Evolutionary conservation across 2,113 vertebrate genomes (phyloP).

Genomic region (Bucco capensis): DNA sequence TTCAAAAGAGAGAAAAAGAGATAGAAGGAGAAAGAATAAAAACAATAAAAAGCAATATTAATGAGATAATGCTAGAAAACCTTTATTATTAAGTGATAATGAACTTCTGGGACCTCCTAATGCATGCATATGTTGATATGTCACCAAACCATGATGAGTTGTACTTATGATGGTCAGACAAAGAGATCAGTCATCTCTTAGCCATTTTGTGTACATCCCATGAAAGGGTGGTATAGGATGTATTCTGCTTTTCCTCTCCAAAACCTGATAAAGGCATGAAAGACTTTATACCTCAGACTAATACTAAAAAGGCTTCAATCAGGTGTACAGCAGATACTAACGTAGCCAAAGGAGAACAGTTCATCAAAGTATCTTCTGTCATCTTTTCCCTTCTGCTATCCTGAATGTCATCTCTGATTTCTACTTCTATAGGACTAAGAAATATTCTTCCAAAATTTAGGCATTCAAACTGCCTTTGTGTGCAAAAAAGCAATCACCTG

Average conservation of each 20-base stretch:
- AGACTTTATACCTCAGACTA: neutral
- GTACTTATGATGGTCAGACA: neutral
- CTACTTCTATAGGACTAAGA: neutral
- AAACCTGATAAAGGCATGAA: neutral
- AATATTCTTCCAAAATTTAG: neutral
- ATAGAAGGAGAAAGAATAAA: neutral
- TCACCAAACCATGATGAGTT: neutral
- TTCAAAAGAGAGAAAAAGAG: neutral
- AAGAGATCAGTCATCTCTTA: neutral
- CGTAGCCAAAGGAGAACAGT: neutral
- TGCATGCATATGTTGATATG: neutral
- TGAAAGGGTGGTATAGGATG: neutral
- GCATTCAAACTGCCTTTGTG: neutral
- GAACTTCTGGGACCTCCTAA: neutral
- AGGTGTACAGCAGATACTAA: neutral
- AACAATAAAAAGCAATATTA: neutral
- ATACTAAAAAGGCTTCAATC: neutral
- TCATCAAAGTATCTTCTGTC: neutral
- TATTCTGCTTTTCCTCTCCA: neutral
- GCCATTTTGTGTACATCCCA: neutral
- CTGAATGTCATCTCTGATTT: neutral
- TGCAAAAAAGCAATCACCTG: neutral
- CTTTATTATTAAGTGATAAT: neutral
- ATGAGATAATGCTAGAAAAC: neutral
- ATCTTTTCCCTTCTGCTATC: neutral